A percentile compares a stretch with the other conserved stretches of the same genome.
Evolutionary conservation across 2,113 vertebrate genomes (phyloP).

Genomic region (Chrysochloris asiatica): DNA sequence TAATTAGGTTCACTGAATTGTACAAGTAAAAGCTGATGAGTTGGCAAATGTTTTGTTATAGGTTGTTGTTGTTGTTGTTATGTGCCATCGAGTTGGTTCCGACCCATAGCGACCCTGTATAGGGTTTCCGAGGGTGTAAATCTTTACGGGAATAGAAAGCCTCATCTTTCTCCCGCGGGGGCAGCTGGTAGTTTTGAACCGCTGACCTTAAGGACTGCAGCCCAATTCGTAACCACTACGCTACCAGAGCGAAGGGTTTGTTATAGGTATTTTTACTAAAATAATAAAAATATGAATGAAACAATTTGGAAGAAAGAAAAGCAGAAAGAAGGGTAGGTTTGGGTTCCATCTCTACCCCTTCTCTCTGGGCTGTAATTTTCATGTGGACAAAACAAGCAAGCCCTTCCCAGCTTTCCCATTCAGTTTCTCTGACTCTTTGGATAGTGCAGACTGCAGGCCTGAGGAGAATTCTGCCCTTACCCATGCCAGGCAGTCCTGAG

Average conservation of each 20-base stretch:
- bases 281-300: neutral
- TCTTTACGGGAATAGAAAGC: too few relatives aligned
- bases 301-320: neutral
- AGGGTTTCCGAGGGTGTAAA: too few relatives aligned
- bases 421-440: neutral
- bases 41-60: neutral
- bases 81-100: too few relatives aligned
- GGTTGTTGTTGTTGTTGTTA: too few relatives aligned
- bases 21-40: neutral
- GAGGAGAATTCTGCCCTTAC: constrained; percentile 1
- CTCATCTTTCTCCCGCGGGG: too few relatives aligned
- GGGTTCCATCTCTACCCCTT: neutral
- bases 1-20: neutral
- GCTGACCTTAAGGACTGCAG: too few relatives aligned
- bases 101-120: too few relatives aligned
- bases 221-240: too few relatives aligned
- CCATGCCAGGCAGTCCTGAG: fast-evolving
- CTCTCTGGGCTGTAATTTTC: neutral
- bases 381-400: neutral
- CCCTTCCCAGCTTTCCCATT: neutral
- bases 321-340: neutral
- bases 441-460: neutral
- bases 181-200: too few relatives aligned
- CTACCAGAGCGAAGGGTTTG: too few relatives aligned
- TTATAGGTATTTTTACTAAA: neutral